These are phyloP conservation scores for Antitype chi DNA, from an alignment of 2,888 invertebrate genomes.

Conservation along the genomic window DNA sequence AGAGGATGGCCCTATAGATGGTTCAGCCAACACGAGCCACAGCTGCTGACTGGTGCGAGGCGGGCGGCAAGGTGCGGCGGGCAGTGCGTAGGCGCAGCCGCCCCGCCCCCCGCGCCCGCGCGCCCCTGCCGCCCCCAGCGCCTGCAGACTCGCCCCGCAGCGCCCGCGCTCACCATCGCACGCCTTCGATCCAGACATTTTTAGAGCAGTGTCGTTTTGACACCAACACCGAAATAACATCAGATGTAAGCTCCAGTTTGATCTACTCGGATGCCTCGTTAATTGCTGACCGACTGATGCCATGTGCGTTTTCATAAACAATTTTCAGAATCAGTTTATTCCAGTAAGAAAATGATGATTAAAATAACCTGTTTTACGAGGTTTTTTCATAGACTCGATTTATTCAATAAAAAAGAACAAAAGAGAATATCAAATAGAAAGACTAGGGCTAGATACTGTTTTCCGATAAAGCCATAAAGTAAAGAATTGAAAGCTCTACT, in stretches of 20 bases:
- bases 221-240: constrained; percentile 90
- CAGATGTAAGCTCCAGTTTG: constrained; percentile 81
- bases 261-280: constrained; percentile 78
- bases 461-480: constrained; percentile 50
- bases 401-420: constrained; percentile 27
- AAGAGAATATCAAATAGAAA: constrained; percentile 33
- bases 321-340: constrained; percentile 40
- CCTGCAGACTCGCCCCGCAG: constrained; percentile 59
- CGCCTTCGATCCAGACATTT: constrained; percentile 83
- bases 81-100: constrained; percentile 83
- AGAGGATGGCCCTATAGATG: constrained; percentile 90
- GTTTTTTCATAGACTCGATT: constrained; percentile 18
- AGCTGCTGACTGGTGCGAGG: constrained; percentile 89
- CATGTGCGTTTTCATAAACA: constrained; percentile 69
- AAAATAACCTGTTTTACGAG: constrained; percentile 3
- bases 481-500: constrained; percentile 40
- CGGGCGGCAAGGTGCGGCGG: constrained; percentile 89
- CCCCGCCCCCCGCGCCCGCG: constrained; percentile 71
- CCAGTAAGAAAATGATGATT: constrained; percentile 23
- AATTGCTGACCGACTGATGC: constrained; percentile 71
- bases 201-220: constrained; percentile 90
- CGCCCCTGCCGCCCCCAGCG: constrained; percentile 60
- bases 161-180: constrained; percentile 62
- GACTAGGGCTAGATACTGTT: constrained; percentile 34
- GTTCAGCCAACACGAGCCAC: constrained; percentile 92